These are phyloP conservation scores for Brachionus calyciflorus DNA, from an alignment of 1,140 invertebrate genomes.

Conservation along the genomic window DNA sequence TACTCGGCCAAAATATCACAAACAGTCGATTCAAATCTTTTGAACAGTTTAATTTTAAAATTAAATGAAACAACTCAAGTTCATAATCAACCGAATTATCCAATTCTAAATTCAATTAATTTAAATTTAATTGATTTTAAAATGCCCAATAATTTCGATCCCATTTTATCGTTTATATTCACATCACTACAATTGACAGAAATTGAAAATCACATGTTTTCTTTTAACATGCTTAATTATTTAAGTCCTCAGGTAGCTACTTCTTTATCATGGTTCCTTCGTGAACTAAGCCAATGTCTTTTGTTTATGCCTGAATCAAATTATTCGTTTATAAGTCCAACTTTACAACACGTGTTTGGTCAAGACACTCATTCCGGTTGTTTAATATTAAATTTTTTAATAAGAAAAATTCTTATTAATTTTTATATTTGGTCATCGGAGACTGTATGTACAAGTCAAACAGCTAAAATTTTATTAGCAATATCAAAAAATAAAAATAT, in stretches of 20 bases:
- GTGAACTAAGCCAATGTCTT: background rate
- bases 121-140: background rate
- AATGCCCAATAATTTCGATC: background rate
- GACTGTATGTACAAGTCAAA: slow-evolving; percentile 3
- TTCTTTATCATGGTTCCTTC: slow-evolving; percentile 23
- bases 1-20: background rate
- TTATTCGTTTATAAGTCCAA: slow-evolving; percentile 8
- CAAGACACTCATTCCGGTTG: background rate
- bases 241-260: slow-evolving; percentile 32
- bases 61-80: background rate
- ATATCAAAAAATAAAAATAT: background rate
- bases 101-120: slow-evolving; percentile 9
- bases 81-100: background rate
- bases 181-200: background rate
- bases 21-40: background rate
- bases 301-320: slow-evolving; percentile 22
- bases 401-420: slow-evolving; percentile 27
- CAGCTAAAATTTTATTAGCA: slow-evolving; percentile 27
- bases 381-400: slow-evolving; percentile 24
- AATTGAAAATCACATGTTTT: slow-evolving; percentile 1
- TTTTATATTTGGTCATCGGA: slow-evolving; percentile 45
- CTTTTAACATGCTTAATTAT: slow-evolving; percentile 15
- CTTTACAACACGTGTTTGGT: slow-evolving; percentile 7
- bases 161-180: background rate
- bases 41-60: background rate